These are phyloP conservation scores for Girardinus metallicus DNA, from an alignment of 2,797 vertebrate genomes.

Conservation along the genomic window DNA sequence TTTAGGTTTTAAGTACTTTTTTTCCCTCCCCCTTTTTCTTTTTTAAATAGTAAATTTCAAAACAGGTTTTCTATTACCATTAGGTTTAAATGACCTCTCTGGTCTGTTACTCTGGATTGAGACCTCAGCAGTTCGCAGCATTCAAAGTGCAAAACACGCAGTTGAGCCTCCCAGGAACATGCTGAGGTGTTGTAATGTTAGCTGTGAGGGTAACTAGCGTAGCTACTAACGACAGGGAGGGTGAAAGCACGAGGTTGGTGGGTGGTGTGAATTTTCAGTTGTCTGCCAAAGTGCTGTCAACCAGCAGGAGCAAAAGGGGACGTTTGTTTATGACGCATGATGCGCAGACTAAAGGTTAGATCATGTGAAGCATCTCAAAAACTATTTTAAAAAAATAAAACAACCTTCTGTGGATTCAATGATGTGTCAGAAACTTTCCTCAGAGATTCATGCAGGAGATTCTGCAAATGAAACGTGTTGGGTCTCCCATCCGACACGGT, in stretches of 20 bases:
- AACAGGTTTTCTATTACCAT: constrained; percentile 12
- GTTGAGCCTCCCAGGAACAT: constrained; percentile 62
- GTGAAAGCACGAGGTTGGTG: constrained; percentile 65
- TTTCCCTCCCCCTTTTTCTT: neutral
- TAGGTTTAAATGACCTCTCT: neutral
- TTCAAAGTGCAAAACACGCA: constrained; percentile 48
- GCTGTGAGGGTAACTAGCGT: constrained; percentile 64
- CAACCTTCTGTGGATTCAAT: neutral
- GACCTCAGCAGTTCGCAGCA: constrained; percentile 23
- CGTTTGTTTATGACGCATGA: constrained; percentile 3
- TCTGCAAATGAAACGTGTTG: constrained; percentile 65
- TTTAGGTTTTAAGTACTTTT: constrained; percentile 8
- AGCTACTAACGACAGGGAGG: constrained; percentile 56
- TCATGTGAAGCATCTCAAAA: neutral
- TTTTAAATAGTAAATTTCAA: neutral
- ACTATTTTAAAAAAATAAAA: neutral
- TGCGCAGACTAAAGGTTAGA: neutral
- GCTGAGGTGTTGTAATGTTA: constrained; percentile 76
- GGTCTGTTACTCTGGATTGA: constrained; percentile 24
- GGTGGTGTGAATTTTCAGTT: constrained; percentile 69
- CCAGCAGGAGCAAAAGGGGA: constrained; percentile 35
- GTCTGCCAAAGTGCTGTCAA: constrained; percentile 44
- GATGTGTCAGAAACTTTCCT: neutral
- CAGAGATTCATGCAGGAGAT: neutral
- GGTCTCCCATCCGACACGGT: constrained; percentile 53